phyloP scores from a whole-genome alignment of 35 echinoderm and acorn worm genomes.

The Stichopus chloronotus region DNA sequence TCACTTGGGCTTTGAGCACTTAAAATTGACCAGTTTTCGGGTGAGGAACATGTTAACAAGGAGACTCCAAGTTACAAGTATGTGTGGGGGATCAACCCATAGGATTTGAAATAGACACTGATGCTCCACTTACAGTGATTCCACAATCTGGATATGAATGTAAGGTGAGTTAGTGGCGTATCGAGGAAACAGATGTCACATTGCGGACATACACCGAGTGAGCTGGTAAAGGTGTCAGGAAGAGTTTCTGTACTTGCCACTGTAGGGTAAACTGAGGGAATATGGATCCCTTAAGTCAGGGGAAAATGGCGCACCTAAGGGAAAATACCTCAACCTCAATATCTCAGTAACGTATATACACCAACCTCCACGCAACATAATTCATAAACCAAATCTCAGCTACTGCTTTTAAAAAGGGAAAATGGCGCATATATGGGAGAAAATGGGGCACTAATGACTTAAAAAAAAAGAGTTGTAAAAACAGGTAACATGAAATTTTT shows the following conservation, averaged over 20 bases:
- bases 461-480: too few relatives aligned
- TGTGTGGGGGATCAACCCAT: constrained; percentile 7
- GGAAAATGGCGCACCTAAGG: constrained; percentile 39
- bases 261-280: too few relatives aligned
- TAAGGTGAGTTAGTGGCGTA: neutral
- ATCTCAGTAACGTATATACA: constrained; percentile 34
- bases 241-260: too few relatives aligned
- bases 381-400: constrained; percentile 49
- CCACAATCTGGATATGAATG: neutral
- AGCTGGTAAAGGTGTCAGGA: too few relatives aligned
- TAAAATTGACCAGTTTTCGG: neutral
- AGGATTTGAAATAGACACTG: neutral
- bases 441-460: constrained; percentile 47
- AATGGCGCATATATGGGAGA: constrained; percentile 42
- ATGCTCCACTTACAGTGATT: neutral
- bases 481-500: too few relatives aligned
- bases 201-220: too few relatives aligned
- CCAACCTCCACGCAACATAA: constrained; percentile 42
- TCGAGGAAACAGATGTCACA: neutral
- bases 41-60: neutral
- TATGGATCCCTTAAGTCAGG: too few relatives aligned
- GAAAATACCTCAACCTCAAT: constrained; percentile 38
- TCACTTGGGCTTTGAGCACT: too few relatives aligned
- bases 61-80: neutral
- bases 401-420: constrained; percentile 43